Conservation (phyloP, 1,140 invertebrate genomes). For the Drosophila funebris region DNA sequence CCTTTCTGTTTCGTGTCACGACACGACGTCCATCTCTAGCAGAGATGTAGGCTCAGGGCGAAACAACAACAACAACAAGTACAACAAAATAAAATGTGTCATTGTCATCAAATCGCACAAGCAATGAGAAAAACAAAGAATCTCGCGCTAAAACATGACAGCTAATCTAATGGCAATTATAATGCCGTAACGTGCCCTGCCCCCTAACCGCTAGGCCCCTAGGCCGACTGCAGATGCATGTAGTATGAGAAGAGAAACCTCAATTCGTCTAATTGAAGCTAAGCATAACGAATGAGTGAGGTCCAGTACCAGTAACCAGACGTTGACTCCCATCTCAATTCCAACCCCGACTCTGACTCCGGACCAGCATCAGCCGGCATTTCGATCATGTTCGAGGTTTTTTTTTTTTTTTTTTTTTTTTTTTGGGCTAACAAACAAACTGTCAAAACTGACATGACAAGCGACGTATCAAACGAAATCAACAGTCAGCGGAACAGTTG, state of each 20-base stretch:
- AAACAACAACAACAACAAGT: neutral
- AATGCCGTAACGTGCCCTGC: conserved; percentile 51
- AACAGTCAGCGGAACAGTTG: conserved; percentile 46
- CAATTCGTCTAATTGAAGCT: conserved; percentile 79
- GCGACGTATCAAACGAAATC: conserved; percentile 72
- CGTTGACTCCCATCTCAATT: neutral
- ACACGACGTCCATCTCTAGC: neutral
- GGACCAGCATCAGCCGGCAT: conserved; percentile 66
- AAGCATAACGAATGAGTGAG: conserved; percentile 63
- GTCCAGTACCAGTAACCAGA: conserved; percentile 18
- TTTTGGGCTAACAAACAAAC: conserved; percentile 53
- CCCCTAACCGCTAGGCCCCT: conserved; percentile 4
- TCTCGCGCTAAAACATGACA: conserved; percentile 66
- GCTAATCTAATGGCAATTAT: conserved; percentile 83
- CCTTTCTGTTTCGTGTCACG: neutral
- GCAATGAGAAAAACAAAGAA: conserved; percentile 42
- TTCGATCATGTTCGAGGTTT: conserved; percentile 19
- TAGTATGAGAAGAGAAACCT: conserved; percentile 55
- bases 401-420: conserved; percentile 11
- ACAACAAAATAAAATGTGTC: conserved; percentile 43
- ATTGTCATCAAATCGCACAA: conserved; percentile 59
- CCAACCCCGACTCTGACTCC: conserved; percentile 2
- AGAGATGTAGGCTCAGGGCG: neutral
- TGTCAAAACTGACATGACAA: conserved; percentile 83
- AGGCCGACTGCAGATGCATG: conserved; percentile 30